These are phyloP conservation scores for Sycobia sp. DNA, from an alignment of 1,140 invertebrate genomes.

Conservation along the genomic window DNA sequence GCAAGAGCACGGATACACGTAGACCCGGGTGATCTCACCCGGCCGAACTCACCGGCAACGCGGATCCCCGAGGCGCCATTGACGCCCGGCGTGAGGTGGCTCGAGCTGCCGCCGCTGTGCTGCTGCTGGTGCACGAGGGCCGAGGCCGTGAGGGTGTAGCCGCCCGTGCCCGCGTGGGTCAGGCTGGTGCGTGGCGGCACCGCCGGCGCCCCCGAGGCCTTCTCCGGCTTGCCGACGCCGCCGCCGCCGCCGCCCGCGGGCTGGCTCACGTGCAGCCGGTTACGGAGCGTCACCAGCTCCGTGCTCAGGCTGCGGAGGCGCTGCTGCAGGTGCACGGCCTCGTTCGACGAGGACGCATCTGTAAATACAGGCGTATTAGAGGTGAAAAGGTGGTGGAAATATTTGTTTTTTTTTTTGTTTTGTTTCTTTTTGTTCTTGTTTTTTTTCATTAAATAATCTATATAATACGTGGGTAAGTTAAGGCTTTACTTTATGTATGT, in stretches of 20 bases:
- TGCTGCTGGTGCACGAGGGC: constrained; percentile 56
- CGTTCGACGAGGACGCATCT: constrained; percentile 92
- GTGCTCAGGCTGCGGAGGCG: constrained; percentile 85
- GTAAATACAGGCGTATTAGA: constrained; percentile 53
- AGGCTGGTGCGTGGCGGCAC: constrained; percentile 60
- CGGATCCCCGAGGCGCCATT: constrained; percentile 35
- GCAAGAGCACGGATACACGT: constrained; percentile 40
- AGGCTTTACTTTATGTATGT: too few species aligned
- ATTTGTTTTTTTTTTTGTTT: too few species aligned
- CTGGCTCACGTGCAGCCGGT: constrained; percentile 78
- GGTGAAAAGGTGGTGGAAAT: too few species aligned
- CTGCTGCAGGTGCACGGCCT: constrained; percentile 89
- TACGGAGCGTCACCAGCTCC: constrained; percentile 85
- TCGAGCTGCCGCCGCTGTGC: constrained; percentile 43
- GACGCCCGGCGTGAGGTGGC: constrained; percentile 36
- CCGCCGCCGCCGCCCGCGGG: constrained; percentile 47
- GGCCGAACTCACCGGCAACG: constrained; percentile 53
- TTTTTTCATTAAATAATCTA: too few species aligned
- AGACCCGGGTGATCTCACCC: constrained; percentile 38
- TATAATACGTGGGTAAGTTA: too few species aligned
- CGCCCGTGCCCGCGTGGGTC: constrained; percentile 43
- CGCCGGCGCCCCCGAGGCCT: constrained; percentile 48
- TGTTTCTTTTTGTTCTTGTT: too few species aligned
- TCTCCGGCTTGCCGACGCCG: constrained; percentile 41
- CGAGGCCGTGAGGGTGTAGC: constrained; percentile 55